Evolutionary conservation across 2,113 vertebrate species (phyloP).

Genomic region (Cynocephalus volans): DNA sequence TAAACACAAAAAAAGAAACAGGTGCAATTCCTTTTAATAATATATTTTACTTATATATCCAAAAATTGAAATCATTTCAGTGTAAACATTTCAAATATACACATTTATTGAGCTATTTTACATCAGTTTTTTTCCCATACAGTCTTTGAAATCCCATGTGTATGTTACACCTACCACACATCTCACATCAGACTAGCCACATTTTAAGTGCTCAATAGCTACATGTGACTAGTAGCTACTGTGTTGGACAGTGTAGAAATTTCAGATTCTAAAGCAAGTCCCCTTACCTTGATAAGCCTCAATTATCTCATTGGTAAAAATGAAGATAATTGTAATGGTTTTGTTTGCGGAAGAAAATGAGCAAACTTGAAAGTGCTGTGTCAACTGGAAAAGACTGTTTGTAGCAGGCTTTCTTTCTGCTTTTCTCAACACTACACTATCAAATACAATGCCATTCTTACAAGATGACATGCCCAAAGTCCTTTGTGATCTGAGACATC

Average conservation of each 20-base stretch:
- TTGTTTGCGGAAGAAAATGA: conserved; percentile 46
- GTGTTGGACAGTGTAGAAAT: background rate
- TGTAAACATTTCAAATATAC: background rate
- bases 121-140: background rate
- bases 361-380: conserved; percentile 2
- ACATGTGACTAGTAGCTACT: background rate
- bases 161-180: background rate
- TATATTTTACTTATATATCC: background rate
- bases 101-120: background rate
- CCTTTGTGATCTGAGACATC: background rate
- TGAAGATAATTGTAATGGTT: background rate
- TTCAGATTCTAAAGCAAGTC: conserved; percentile 10
- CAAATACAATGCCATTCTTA: background rate
- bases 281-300: background rate
- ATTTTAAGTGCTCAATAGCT: background rate
- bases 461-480: background rate
- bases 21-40: background rate
- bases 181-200: background rate
- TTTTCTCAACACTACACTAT: background rate
- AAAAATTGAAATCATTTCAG: background rate
- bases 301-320: conserved; percentile 24
- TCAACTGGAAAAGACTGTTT: background rate
- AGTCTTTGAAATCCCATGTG: background rate
- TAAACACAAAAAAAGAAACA: conserved; percentile 20
- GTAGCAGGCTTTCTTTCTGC: background rate